Evolutionary conservation across 1,140 invertebrate species (phyloP).

Genomic region (Zaprionus nigranus): DNA sequence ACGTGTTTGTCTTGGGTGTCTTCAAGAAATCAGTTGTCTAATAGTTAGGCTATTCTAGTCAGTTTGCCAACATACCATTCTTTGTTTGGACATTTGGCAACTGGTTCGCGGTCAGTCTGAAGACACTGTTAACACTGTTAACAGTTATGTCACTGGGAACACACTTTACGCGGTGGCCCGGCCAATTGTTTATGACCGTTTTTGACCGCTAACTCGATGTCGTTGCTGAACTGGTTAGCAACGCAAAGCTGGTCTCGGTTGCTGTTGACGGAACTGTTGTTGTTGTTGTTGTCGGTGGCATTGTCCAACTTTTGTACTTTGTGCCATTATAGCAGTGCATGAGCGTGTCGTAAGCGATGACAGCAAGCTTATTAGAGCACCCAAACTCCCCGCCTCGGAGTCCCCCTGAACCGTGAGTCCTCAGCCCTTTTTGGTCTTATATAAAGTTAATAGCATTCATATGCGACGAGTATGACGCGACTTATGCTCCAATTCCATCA

Average conservation of each 20-base stretch:
- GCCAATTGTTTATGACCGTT: conserved; percentile 60
- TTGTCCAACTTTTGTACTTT: conserved; percentile 64
- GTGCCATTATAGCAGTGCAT: conserved; percentile 36
- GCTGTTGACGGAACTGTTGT: conserved; percentile 6
- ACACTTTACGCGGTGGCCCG: conserved; percentile 25
- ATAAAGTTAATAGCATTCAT: conserved; percentile 51
- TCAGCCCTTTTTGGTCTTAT: conserved; percentile 39
- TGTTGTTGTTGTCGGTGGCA: conserved; percentile 9
- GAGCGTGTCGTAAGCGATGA: conserved; percentile 72
- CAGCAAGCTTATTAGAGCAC: conserved; percentile 61
- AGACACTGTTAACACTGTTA: conserved; percentile 34
- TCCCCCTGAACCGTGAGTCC: not conserved
- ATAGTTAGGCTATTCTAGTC: not conserved
- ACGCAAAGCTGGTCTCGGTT: conserved; percentile 54
- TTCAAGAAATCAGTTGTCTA: not conserved
- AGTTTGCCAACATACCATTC: not conserved
- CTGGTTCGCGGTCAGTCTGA: conserved; percentile 47
- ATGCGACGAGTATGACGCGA: conserved; percentile 46
- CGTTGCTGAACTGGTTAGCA: conserved; percentile 55
- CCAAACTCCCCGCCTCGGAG: not conserved
- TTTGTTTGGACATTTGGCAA: conserved; percentile 15
- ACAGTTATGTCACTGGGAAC: conserved; percentile 70
- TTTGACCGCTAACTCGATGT: conserved; percentile 64
- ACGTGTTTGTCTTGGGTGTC: not conserved
- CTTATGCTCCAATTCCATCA: conserved; percentile 61